phyloP scores from a whole-genome alignment of 2,888 invertebrate genomes.

The Polydrusus tereticollis region DNA sequence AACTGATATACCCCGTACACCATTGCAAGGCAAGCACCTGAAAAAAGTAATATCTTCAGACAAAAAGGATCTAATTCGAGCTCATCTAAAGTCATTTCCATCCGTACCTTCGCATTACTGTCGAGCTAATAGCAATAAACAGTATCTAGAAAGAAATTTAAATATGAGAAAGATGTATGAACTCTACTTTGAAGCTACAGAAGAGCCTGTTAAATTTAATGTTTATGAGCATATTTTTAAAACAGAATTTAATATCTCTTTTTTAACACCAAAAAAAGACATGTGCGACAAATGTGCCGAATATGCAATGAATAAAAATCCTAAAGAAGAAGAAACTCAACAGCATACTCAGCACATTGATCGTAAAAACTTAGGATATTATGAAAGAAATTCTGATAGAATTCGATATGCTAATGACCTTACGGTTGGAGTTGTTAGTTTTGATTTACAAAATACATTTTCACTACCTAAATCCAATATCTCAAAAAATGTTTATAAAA shows the following conservation, averaged over 20 bases:
- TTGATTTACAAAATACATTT: too few species aligned
- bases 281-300: not conserved
- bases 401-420: too few species aligned
- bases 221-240: not conserved
- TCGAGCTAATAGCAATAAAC: too few species aligned
- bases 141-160: too few species aligned
- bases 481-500: too few species aligned
- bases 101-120: not conserved
- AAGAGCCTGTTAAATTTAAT: not conserved
- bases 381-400: too few species aligned
- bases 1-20: not conserved
- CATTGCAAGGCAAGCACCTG: not conserved
- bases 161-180: too few species aligned
- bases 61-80: not conserved
- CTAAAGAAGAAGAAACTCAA: not conserved
- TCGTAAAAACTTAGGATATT: not conserved
- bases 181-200: too few species aligned
- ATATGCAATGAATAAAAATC: not conserved
- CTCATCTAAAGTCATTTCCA: not conserved
- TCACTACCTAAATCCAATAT: too few species aligned
- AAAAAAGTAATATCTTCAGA: too few species aligned
- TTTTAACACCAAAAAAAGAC: not conserved
- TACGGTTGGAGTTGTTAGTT: too few species aligned
- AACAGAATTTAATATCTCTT: not conserved
- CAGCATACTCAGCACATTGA: not conserved